phyloP scores from a whole-genome alignment of 2,797 vertebrate genomes.

The Myripristis murdjan region DNA sequence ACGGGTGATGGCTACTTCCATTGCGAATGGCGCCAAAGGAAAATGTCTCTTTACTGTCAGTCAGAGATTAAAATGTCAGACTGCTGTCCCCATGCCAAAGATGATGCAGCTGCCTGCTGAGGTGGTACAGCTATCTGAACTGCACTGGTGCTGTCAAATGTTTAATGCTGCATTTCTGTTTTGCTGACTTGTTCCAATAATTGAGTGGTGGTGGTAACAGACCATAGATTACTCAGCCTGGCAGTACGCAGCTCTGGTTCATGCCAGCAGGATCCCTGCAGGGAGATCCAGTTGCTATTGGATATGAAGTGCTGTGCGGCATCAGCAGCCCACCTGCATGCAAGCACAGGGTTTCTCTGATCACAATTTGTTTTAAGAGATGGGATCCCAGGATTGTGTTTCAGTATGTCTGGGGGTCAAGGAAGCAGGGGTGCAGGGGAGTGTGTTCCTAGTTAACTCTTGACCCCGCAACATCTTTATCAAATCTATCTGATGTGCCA shows the following conservation, averaged over 20 bases:
- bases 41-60: conserved; percentile 46
- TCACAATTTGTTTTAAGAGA: conserved; percentile 67
- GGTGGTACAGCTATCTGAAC: conserved; percentile 8
- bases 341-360: conserved; percentile 27
- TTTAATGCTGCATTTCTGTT: conserved; percentile 1
- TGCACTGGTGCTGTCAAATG: conserved; percentile 17
- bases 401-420: conserved; percentile 28
- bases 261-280: neutral
- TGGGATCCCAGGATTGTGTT: conserved; percentile 40
- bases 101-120: conserved; percentile 19
- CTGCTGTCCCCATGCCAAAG: conserved; percentile 39
- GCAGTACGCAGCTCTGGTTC: conserved; percentile 8
- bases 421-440: conserved; percentile 31
- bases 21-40: conserved; percentile 35
- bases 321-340: conserved; percentile 42
- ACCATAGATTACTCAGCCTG: conserved; percentile 17
- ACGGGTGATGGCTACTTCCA: conserved; percentile 20
- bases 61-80: conserved; percentile 51
- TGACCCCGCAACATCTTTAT: conserved; percentile 69
- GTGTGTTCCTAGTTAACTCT: conserved; percentile 74
- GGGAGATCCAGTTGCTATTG: conserved; percentile 17
- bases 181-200: neutral
- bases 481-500: conserved; percentile 57
- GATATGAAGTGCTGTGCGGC: conserved; percentile 10
- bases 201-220: conserved; percentile 8